phyloP scores from a whole-genome alignment of 2,888 invertebrate genomes.

The Apamea sordens region DNA sequence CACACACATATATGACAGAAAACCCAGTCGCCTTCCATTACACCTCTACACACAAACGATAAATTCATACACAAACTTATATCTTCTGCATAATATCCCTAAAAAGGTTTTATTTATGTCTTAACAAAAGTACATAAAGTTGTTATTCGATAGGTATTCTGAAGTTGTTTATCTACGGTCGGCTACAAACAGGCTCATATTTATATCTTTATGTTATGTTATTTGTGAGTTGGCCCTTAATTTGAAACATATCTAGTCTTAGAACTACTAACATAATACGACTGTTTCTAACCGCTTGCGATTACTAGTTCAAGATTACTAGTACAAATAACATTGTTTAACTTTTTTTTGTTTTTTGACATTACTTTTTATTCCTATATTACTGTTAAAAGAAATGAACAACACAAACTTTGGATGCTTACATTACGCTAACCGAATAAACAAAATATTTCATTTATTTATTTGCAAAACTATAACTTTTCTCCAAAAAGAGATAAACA shows the following conservation, averaged over 20 bases:
- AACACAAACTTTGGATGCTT: not conserved
- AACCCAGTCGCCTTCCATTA: conserved; percentile 21
- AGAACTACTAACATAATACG: not conserved
- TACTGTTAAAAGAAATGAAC: conserved; percentile 3
- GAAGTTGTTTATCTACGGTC: conserved; percentile 27
- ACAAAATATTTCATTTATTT: conserved; percentile 6
- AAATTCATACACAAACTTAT: conserved; percentile 34
- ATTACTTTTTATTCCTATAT: not conserved
- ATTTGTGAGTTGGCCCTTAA: conserved; percentile 29
- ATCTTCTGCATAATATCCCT: conserved; percentile 39
- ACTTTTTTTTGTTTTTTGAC: not conserved
- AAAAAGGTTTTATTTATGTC: conserved; percentile 57
- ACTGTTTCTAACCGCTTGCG: conserved; percentile 33
- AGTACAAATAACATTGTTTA: conserved; percentile 22
- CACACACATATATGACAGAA: not conserved
- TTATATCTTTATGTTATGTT: conserved; percentile 11
- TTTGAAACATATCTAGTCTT: conserved; percentile 4
- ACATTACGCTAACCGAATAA: conserved; percentile 6
- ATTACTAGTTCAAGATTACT: conserved; percentile 7
- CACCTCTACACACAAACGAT: conserved; percentile 41
- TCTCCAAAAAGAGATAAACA: conserved; percentile 40
- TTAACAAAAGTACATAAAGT: conserved; percentile 49
- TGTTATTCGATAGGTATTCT: conserved; percentile 51
- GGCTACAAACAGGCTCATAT: conserved; percentile 35
- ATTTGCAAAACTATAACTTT: conserved; percentile 12